These are phyloP conservation scores for Platysternon megacephalum DNA, from an alignment of 2,113 vertebrate species.

Conservation along the genomic window DNA sequence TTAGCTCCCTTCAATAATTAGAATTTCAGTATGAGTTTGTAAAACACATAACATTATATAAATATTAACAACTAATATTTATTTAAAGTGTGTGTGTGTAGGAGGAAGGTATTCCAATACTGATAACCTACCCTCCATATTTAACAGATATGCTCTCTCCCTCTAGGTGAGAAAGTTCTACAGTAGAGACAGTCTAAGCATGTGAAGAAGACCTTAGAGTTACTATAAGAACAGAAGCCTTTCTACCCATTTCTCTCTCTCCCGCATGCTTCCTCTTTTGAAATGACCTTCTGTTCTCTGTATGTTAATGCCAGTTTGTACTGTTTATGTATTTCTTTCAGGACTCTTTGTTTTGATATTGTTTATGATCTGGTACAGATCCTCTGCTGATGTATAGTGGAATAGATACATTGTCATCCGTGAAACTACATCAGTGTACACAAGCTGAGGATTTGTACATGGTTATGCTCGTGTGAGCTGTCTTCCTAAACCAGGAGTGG, in stretches of 20 bases:
- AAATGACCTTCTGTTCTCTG: not conserved
- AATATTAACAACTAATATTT: slow-evolving; percentile 15
- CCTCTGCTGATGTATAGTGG: not conserved
- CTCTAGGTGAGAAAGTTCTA: not conserved
- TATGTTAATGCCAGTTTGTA: not conserved
- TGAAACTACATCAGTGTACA: not conserved
- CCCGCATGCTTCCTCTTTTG: not conserved
- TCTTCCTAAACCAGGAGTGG: not conserved
- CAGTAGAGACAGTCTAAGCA: not conserved
- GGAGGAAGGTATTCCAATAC: not conserved
- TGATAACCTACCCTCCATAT: not conserved
- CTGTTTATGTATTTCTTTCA: not conserved
- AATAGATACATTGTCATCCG: not conserved
- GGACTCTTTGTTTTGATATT: not conserved
- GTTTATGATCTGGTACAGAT: fast-evolving
- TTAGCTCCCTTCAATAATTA: not conserved
- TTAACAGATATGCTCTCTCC: not conserved
- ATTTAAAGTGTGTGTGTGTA: not conserved
- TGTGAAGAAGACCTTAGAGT: not conserved
- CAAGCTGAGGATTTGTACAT: not conserved
- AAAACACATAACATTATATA: slow-evolving; percentile 1
- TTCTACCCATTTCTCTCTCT: not conserved
- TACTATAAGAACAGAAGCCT: not conserved
- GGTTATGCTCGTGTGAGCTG: not conserved
- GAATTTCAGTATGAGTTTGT: not conserved